Percentiles rank a stretch among this genome's conserved stretches.
These are phyloP conservation scores for Indicator maculatus DNA, from an alignment of 2,113 vertebrate genomes.

Conservation along the genomic window DNA sequence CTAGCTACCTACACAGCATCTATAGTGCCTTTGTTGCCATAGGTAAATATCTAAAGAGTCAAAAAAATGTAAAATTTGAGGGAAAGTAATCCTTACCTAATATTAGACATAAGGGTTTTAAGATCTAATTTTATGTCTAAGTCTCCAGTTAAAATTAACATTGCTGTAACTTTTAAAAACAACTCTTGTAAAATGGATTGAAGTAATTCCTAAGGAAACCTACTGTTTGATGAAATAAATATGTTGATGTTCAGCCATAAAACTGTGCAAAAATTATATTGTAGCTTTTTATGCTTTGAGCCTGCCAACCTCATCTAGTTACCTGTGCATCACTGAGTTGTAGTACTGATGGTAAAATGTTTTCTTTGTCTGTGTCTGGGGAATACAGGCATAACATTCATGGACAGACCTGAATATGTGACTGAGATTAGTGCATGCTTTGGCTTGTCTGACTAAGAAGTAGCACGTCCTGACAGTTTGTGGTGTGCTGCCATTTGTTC, in stretches of 20 bases:
- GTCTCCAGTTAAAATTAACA: neutral
- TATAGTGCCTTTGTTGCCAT: neutral
- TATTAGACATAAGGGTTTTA: neutral
- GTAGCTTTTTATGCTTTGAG: neutral
- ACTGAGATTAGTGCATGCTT: neutral
- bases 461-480: neutral
- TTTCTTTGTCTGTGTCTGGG: neutral
- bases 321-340: neutral
- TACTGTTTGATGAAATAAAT: neutral
- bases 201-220: neutral
- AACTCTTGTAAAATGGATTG: neutral
- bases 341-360: neutral
- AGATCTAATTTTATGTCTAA: neutral
- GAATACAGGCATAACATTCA: neutral
- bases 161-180: neutral
- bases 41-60: neutral
- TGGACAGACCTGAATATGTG: neutral
- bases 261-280: neutral
- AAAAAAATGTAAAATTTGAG: neutral
- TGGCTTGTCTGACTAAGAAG: neutral
- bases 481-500: neutral
- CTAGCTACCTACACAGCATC: fast-evolving
- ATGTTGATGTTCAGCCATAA: neutral
- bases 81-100: neutral
- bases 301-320: neutral